Evolutionary conservation across 2,888 invertebrate genomes (phyloP).

Genomic region (Drosophila atripex): DNA sequence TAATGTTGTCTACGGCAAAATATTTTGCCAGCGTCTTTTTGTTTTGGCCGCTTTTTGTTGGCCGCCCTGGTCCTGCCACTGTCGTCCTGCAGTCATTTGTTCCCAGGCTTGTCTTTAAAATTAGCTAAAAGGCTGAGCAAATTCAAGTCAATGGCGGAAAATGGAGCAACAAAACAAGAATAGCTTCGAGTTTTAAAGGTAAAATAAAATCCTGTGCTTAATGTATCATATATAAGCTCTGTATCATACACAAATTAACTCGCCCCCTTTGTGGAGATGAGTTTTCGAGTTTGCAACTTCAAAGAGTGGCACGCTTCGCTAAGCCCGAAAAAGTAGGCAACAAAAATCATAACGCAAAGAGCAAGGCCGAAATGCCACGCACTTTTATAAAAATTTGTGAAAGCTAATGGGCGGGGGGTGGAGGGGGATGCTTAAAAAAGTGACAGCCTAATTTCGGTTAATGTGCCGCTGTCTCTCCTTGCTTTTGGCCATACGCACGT

Average conservation of each 20-base stretch:
- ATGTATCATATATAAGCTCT: background rate
- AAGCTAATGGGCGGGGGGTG: conserved; percentile 37
- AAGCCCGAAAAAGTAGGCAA: conserved; percentile 66
- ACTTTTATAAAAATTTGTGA: conserved; percentile 44
- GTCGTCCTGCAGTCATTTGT: conserved; percentile 19
- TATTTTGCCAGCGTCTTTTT: conserved; percentile 68
- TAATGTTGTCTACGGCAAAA: conserved; percentile 76
- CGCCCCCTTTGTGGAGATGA: conserved; percentile 3
- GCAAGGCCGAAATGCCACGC: conserved; percentile 34
- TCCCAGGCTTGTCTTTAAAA: conserved; percentile 63
- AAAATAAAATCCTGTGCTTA: background rate
- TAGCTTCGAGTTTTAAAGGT: background rate
- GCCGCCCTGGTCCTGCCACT: conserved; percentile 14
- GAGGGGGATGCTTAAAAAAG: conserved; percentile 46
- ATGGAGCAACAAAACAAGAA: background rate
- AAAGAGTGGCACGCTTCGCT: conserved; percentile 63
- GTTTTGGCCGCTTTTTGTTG: conserved; percentile 42
- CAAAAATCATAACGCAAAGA: conserved; percentile 30
- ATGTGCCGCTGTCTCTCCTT: conserved; percentile 54
- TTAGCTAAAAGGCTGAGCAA: conserved; percentile 63
- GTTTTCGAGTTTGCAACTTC: conserved; percentile 57
- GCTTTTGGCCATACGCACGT: conserved; percentile 43
- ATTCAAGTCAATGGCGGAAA: conserved; percentile 23
- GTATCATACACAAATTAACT: background rate
- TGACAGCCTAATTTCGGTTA: conserved; percentile 75